Percentiles rank a stretch among this genome's conserved stretches.
phyloP scores from a whole-genome alignment of 2,888 invertebrate genomes.

The Corbicula japonica region DNA sequence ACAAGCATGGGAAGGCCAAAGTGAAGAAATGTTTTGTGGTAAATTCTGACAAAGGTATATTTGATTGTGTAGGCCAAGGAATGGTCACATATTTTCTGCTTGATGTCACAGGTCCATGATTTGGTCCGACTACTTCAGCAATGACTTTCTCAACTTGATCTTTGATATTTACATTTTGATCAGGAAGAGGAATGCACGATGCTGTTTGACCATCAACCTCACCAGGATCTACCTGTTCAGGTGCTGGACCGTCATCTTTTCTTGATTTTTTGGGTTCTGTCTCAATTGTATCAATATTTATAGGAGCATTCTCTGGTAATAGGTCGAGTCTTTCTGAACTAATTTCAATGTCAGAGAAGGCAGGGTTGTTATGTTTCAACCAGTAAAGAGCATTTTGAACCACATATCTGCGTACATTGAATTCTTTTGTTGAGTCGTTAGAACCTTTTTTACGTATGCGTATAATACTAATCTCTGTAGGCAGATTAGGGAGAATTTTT shows the following conservation, averaged over 20 bases:
- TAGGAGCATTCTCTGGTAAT: constrained; percentile 46
- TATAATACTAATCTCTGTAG: constrained; percentile 54
- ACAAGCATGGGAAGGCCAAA: constrained; percentile 62
- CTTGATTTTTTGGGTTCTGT: background rate
- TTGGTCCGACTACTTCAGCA: constrained; percentile 19
- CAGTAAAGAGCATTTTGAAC: constrained; percentile 55
- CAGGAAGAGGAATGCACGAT: constrained; percentile 47
- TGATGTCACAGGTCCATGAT: constrained; percentile 12
- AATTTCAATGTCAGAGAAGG: constrained; percentile 52
- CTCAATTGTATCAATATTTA: constrained; percentile 21
- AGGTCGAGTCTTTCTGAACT: constrained; percentile 32
- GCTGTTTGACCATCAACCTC: constrained; percentile 35
- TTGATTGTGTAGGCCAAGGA: constrained; percentile 63
- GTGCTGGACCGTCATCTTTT: constrained; percentile 53
- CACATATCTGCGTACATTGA: constrained; percentile 43
- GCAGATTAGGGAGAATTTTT: constrained; percentile 43
- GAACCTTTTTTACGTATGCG: constrained; percentile 49
- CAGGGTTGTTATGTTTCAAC: constrained; percentile 58
- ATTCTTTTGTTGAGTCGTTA: constrained; percentile 58
- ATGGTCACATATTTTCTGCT: constrained; percentile 37
- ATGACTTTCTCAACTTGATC: constrained; percentile 37
- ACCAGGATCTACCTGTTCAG: constrained; percentile 37
- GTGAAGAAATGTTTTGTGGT: constrained; percentile 64
- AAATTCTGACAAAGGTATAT: constrained; percentile 64
- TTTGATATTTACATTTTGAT: constrained; percentile 21